phyloP scores from a whole-genome alignment of 2,797 vertebrate species.

The Paramormyrops hopkinsi region DNA sequence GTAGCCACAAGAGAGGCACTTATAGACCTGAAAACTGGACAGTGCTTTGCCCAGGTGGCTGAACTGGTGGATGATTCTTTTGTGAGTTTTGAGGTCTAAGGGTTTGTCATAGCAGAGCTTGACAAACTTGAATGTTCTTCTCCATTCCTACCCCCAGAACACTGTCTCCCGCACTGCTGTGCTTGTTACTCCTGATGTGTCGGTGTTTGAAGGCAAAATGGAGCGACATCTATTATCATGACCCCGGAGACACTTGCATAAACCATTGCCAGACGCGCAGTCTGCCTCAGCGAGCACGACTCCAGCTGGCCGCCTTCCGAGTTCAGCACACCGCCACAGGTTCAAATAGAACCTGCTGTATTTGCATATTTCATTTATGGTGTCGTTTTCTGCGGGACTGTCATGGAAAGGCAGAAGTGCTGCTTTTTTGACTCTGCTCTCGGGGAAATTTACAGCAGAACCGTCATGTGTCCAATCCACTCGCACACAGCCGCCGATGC shows the following conservation, averaged over 20 bases:
- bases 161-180: background rate
- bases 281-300: background rate
- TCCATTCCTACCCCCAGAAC: background rate
- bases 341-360: background rate
- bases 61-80: background rate
- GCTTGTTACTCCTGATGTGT: background rate
- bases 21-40: background rate
- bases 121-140: background rate
- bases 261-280: background rate
- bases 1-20: background rate
- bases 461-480: background rate
- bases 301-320: background rate
- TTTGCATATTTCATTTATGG: slow-evolving; percentile 9
- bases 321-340: background rate
- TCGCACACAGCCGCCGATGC: background rate
- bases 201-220: background rate
- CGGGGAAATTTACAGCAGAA: background rate
- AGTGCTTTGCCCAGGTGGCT: background rate
- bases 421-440: background rate
- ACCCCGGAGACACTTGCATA: background rate
- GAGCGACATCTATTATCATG: background rate
- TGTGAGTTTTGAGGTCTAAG: background rate
- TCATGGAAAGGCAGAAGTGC: background rate
- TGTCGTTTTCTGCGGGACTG: background rate
- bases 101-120: background rate